Conservation (phyloP, 2,797 vertebrate genomes). For the Xerus rutilus region DNA sequence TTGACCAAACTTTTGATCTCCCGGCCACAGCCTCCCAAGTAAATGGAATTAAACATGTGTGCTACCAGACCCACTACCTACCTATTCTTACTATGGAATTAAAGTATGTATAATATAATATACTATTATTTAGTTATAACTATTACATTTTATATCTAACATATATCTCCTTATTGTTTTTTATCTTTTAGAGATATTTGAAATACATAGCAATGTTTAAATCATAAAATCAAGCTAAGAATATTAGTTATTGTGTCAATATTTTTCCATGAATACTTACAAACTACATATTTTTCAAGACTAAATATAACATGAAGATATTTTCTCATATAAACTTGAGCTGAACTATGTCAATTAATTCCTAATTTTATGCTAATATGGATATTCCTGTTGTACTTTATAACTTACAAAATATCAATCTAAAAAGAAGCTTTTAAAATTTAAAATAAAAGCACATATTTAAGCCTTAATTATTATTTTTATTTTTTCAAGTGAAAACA, state of each 20-base stretch:
- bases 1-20: too few relatives aligned
- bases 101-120: conserved; percentile 12
- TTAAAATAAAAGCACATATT: conserved; percentile 34
- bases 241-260: neutral
- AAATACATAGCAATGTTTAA: neutral
- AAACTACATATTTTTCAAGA: conserved; percentile 50
- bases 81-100: neutral
- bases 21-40: too few relatives aligned
- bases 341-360: neutral
- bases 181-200: neutral
- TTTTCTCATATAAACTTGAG: conserved; percentile 21
- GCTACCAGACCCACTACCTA: neutral
- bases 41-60: too few relatives aligned
- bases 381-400: neutral
- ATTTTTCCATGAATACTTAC: conserved; percentile 24
- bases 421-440: neutral
- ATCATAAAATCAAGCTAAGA: conserved; percentile 45
- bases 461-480: conserved; percentile 13
- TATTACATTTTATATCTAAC: neutral
- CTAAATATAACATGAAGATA: conserved; percentile 10
- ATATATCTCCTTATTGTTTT: neutral
- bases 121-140: neutral
- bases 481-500: conserved; percentile 26
- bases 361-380: neutral
- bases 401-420: neutral